Base-by-base conservation (phyloP, 2,888 invertebrate genomes). In the Drosophila pullipes region DNA sequence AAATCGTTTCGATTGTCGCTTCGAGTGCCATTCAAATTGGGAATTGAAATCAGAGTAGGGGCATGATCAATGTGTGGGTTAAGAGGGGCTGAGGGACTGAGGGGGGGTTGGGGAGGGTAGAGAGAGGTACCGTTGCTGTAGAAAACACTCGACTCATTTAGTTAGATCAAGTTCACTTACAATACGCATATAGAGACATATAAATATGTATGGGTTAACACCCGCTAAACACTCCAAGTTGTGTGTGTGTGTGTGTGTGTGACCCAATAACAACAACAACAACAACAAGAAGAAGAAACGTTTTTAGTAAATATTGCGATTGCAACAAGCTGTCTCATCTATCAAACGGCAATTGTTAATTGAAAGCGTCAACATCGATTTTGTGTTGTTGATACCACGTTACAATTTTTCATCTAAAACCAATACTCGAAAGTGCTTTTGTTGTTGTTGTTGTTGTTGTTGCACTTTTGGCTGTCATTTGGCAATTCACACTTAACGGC, bases 291-390 rank as follows among this genome's bases (percentile, higher is more conserved):
- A 28, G 35, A 22, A 50, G 49, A 18, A 30, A 64, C 25, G n/a
- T 61, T 54, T 54, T 54, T 62, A 62, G 67, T 50, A 54, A 60
- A 30, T 62, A 62, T 67, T 64, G 11, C 50, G 63, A 69, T 78
- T 69, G 78, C 78, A 76, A 65, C 72, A 76, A 69, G 53, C 78
- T 76, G 78, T 81, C 78, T 69, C 78, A 78, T 76, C 59, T 65
- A 78, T 78, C 78, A 81, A 80, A 78, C 70, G 67, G 75, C 85
- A 87, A 77, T 89, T 85, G 82, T 87, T 85, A 85, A 89, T 85
- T 87, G 85, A 82, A 77, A 85, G 70, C 87, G 77, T 87, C 77
- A 87, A 85, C 80, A 89, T 61, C 60, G 69, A 65, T 76, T 66
- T 79, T 57, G 10, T 37, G 18, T 10, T 28, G 10, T 11, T 65